A percentile compares a stretch with the other conserved stretches of the same genome.
Evolutionary conservation across 2,888 invertebrate species (phyloP).

Genomic region (Drosophila glabriapex): DNA sequence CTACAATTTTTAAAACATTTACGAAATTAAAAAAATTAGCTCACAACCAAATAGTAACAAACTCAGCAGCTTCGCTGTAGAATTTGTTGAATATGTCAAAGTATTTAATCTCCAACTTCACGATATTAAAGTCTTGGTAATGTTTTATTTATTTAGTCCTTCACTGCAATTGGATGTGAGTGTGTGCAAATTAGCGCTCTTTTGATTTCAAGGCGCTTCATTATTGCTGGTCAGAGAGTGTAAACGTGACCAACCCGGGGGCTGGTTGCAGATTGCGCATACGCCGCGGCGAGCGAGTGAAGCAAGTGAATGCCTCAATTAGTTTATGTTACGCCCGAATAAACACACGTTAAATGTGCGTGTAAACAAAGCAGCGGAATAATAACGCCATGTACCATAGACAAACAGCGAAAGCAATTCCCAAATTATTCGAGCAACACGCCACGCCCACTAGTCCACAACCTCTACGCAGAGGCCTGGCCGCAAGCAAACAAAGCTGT

Average conservation of each 20-base stretch:
- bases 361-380: conserved; percentile 68
- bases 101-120: not conserved
- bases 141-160: not conserved
- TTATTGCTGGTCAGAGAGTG: conserved; percentile 44
- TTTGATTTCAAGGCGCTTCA: conserved; percentile 48
- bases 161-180: conserved; percentile 49
- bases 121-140: not conserved
- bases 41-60: not conserved
- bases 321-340: conserved; percentile 71
- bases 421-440: conserved; percentile 68
- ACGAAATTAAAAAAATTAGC: not conserved
- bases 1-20: not conserved
- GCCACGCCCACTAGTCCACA: conserved; percentile 9
- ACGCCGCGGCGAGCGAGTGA: conserved; percentile 43
- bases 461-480: not conserved
- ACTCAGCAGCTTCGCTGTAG: not conserved
- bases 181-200: conserved; percentile 7
- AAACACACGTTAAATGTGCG: conserved; percentile 79
- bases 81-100: not conserved
- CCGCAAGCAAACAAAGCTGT: conserved; percentile 72
- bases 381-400: conserved; percentile 59
- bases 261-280: conserved; percentile 58
- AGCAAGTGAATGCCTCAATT: conserved; percentile 70
- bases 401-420: conserved; percentile 63
- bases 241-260: conserved; percentile 67